A percentile compares a stretch with the other conserved stretches of the same genome.
These are phyloP conservation scores for Periophthalmodon schlosseri DNA, from an alignment of 2,113 vertebrate genomes.

Conservation along the genomic window DNA sequence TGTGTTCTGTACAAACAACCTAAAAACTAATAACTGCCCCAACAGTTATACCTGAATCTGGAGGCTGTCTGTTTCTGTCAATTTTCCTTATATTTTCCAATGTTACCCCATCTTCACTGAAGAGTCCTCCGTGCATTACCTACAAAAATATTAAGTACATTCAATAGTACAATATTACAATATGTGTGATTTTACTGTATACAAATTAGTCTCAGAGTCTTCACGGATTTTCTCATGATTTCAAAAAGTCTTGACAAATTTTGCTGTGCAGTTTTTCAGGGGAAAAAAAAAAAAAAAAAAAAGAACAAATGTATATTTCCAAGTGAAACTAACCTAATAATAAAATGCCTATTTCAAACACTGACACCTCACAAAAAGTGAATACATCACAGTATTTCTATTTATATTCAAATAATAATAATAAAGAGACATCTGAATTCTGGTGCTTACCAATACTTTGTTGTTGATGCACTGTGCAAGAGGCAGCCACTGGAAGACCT, in stretches of 20 bases:
- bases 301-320: no score
- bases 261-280: no score
- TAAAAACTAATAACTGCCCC: not conserved
- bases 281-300: no score
- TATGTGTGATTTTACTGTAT: not conserved
- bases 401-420: not conserved
- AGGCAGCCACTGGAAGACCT: conserved; percentile 96
- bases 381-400: not conserved
- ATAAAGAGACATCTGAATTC: not conserved
- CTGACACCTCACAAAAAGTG: not conserved
- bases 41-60: conserved; percentile 70
- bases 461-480: conserved; percentile 91
- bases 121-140: conserved; percentile 96
- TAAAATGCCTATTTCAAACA: no score
- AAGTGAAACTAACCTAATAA: no score
- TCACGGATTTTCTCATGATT: no score
- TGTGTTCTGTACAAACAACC: not conserved
- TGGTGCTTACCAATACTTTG: conserved; percentile 86
- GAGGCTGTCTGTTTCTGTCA: conserved; percentile 78
- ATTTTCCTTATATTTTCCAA: conserved; percentile 92
- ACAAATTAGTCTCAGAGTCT: no score
- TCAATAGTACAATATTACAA: no score
- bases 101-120: conserved; percentile 92
- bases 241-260: no score
- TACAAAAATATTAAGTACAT: conserved; percentile 46